phyloP scores from a whole-genome alignment of 2,888 invertebrate genomes.

The Chesias legatella region DNA sequence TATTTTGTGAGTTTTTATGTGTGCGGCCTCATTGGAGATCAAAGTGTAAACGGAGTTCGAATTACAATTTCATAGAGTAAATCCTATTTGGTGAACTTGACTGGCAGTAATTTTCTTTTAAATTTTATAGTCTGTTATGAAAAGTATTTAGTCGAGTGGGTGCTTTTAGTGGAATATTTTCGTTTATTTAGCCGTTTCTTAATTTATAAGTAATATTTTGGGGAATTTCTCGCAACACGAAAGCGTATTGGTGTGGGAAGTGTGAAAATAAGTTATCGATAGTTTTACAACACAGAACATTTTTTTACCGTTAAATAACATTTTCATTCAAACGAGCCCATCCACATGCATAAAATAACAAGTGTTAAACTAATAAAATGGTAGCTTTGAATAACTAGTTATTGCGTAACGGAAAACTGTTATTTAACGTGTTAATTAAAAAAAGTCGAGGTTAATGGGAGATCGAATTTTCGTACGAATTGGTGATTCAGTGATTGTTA shows the following conservation, averaged over 20 bases:
- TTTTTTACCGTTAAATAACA: slow-evolving; percentile 26
- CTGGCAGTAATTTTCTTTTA: no score
- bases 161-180: no score
- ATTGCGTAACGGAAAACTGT: slow-evolving; percentile 30
- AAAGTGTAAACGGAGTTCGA: background rate
- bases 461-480: slow-evolving; percentile 55
- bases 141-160: no score
- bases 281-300: slow-evolving; percentile 32
- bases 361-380: slow-evolving; percentile 27
- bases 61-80: no score
- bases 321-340: slow-evolving; percentile 25
- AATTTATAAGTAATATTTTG: no score
- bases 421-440: slow-evolving; percentile 51
- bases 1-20: no score
- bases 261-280: slow-evolving; percentile 34
- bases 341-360: slow-evolving; percentile 28
- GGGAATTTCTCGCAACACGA: background rate
- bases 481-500: slow-evolving; percentile 62
- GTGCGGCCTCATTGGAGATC: background rate
- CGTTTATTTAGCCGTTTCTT: no score
- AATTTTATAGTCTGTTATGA: background rate
- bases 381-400: slow-evolving; percentile 27
- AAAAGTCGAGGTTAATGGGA: slow-evolving; percentile 50
- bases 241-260: slow-evolving; percentile 30
- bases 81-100: no score